Conservation (phyloP, 2,797 vertebrate genomes). For the Meda fulgida region DNA sequence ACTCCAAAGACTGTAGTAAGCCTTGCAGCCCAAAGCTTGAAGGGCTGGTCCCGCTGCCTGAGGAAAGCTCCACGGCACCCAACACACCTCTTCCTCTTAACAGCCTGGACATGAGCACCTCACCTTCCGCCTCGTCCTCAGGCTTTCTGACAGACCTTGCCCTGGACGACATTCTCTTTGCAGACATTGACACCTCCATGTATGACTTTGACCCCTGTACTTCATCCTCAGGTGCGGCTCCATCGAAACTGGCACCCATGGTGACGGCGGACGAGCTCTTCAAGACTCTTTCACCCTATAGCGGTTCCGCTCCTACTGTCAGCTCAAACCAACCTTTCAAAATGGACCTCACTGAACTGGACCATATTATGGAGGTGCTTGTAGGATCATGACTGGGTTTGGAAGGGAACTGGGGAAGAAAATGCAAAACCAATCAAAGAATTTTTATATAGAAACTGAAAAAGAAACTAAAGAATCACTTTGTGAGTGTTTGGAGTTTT, state of each 20-base stretch:
- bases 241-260: constrained; percentile 89
- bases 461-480: constrained; percentile 54
- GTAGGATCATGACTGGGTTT: constrained; percentile 88
- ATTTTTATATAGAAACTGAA: constrained; percentile 52
- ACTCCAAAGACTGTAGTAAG: constrained; percentile 79
- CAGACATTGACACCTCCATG: constrained; percentile 99
- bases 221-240: constrained; percentile 75
- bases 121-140: constrained; percentile 83
- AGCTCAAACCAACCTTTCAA: constrained; percentile 98
- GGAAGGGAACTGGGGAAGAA: constrained; percentile 14
- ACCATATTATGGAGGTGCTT: constrained; percentile 99
- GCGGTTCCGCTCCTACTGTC: constrained; percentile 84
- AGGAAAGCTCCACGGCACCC: constrained; percentile 72
- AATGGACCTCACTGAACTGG: constrained; percentile 98
- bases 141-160: constrained; percentile 97
- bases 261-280: constrained; percentile 94
- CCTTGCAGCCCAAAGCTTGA: constrained; percentile 77
- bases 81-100: constrained; percentile 73
- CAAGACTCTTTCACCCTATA: constrained; percentile 93
- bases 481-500: constrained; percentile 50
- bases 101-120: constrained; percentile 85
- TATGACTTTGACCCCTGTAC: constrained; percentile 98
- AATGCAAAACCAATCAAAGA: constrained; percentile 58
- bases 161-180: constrained; percentile 96
- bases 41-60: constrained; percentile 71